Base-by-base conservation (phyloP, 1,140 invertebrate genomes). In the Drosophila micromelanica region DNA sequence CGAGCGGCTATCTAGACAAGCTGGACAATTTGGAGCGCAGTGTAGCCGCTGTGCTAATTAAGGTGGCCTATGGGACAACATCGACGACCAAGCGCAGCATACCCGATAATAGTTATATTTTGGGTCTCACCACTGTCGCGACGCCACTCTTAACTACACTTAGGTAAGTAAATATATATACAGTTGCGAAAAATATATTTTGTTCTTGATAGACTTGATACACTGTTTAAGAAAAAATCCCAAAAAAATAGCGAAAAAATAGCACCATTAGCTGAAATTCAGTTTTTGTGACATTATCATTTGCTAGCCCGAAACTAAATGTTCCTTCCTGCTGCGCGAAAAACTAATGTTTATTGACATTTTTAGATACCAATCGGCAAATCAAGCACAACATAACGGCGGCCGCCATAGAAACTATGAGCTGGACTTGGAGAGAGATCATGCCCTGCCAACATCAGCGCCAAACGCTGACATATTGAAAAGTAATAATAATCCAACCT, bases 401-500 rank as follows among this genome's bases (percentile, higher is more conserved):
- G 78, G 73, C 62, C 79, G 87, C 20, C 92, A 92, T 67, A 80
- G 76, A 52, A 92, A 92, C 74, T 95, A 95, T 92, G 95, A 95
- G 78, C 92, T 93, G 20, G 95, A 95, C 80, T 79, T 95, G 80
- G 95, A 95, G 91, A 92, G 94, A 73, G 95, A 95, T 90, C 95
- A 95, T 89, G 94, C 93, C 4, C 86, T 95, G 65, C 95, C 95
- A 7, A 95, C 95, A 59, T 95, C 94, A n/a, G 94, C 95, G 42
- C 95, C 95, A 40, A 95, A 95, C 75, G 95, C 95, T 2, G 95
- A 95, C 89, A 95, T 95, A 59, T 93, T 95, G 68, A 95, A 95
- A 87, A 95, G 95, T 72, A 95, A 95, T 90, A 95, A 94, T 90
- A 95, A 95, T 84, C 94, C 94, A 38, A 94, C 95, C 12, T 95